Conservation (phyloP, 2,888 invertebrate species). For the Thymelicus acteon region DNA sequence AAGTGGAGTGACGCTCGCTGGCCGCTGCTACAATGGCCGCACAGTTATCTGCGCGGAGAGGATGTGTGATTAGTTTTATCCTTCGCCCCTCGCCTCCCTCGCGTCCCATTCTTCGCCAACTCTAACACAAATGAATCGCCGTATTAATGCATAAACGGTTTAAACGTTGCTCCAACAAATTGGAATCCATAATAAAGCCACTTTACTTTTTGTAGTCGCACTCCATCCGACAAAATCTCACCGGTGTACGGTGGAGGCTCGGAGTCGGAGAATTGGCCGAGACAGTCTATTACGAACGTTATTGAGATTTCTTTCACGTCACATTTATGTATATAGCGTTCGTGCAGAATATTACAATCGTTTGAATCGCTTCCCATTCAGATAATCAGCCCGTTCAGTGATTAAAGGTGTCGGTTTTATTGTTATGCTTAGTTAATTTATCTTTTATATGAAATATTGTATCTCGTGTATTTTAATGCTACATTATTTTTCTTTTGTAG, state of each 20-base stretch:
- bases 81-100: conserved; percentile 58
- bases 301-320: conserved; percentile 16
- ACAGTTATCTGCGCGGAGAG: conserved; percentile 60
- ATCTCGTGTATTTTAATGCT: too few relatives aligned
- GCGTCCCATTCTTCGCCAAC: conserved; percentile 62
- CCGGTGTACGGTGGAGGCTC: neutral
- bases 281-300: conserved; percentile 20
- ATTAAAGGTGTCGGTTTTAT: too few relatives aligned
- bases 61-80: conserved; percentile 83
- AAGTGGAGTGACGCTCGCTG: neutral
- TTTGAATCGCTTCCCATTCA: too few relatives aligned
- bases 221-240: conserved; percentile 28
- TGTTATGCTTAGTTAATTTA: too few relatives aligned
- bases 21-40: conserved; percentile 37
- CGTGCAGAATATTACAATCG: neutral
- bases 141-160: conserved; percentile 54
- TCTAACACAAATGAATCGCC: conserved; percentile 65
- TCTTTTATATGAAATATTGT: too few relatives aligned
- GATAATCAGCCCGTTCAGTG: too few relatives aligned
- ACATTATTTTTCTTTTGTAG: too few relatives aligned
- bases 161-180: conserved; percentile 53
- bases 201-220: conserved; percentile 39
- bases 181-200: conserved; percentile 50
- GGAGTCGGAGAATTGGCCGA: neutral
- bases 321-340: conserved; percentile 13